These are phyloP conservation scores for Tuberolachnus salignus DNA, from an alignment of 2,888 invertebrate genomes.

Conservation along the genomic window DNA sequence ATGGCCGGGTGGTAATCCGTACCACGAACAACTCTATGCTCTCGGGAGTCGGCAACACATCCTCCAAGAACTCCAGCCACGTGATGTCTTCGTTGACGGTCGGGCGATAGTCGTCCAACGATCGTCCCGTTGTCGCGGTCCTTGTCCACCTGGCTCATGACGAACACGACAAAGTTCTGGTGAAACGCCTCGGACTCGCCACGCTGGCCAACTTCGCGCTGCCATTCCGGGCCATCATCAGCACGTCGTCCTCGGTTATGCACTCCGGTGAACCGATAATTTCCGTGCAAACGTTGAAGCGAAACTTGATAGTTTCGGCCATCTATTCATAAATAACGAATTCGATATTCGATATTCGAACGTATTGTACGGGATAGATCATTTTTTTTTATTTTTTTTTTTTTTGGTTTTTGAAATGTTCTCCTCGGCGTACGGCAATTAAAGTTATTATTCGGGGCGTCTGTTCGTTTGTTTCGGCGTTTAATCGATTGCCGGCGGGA, in stretches of 20 bases:
- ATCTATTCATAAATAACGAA: too few species aligned
- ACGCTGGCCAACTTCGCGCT: background rate
- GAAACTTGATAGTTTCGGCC: background rate
- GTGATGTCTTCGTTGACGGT: constrained; percentile 13
- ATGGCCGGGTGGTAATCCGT: constrained; percentile 1
- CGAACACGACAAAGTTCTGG: background rate
- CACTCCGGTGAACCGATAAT: background rate
- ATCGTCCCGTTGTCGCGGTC: constrained; percentile 28
- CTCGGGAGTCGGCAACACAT: background rate
- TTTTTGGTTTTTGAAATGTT: too few species aligned
- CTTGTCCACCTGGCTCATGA: constrained; percentile 15
- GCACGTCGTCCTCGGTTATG: constrained; percentile 16
- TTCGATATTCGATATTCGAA: too few species aligned
- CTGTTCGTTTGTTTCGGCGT: too few species aligned
- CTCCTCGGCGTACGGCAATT: too few species aligned
- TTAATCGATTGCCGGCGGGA: too few species aligned
- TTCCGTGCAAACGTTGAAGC: constrained; percentile 25
- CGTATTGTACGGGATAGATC: too few species aligned
- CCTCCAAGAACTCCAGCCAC: constrained; percentile 19
- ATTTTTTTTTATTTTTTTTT: too few species aligned
- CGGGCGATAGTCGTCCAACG: background rate
- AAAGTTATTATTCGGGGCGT: too few species aligned
- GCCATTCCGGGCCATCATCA: background rate
- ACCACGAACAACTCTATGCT: background rate
- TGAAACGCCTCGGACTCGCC: constrained; percentile 9